phyloP scores from a whole-genome alignment of 2,797 vertebrate genomes.

The Scolopax bukidnonensis region DNA sequence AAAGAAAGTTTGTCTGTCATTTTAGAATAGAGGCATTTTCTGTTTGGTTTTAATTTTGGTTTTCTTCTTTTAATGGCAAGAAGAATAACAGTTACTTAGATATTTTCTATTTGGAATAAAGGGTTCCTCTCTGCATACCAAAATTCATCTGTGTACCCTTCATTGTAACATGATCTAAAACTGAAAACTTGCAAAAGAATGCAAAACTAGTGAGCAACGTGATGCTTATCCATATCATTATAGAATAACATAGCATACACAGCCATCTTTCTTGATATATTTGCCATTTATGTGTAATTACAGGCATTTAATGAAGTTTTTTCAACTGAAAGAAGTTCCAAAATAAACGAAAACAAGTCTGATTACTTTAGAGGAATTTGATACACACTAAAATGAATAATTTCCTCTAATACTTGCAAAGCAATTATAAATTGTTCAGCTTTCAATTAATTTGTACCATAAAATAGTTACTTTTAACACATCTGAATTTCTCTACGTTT shows the following conservation, averaged over 20 bases:
- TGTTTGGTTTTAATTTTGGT: background rate
- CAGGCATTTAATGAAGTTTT: background rate
- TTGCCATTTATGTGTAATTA: background rate
- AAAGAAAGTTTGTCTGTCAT: slow-evolving; percentile 12
- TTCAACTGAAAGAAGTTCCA: background rate
- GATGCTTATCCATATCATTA: background rate
- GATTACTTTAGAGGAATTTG: background rate
- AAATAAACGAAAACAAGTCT: background rate
- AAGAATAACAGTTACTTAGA: background rate
- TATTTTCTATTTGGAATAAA: background rate
- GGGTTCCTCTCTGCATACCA: background rate
- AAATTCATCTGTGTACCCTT: background rate
- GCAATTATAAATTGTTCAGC: background rate
- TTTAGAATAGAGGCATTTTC: background rate
- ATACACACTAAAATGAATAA: background rate
- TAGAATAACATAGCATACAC: background rate
- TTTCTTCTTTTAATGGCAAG: background rate
- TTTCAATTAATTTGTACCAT: background rate
- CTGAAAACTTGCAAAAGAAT: background rate
- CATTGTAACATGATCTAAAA: background rate
- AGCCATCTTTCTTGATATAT: background rate
- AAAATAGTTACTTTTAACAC: background rate
- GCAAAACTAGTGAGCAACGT: background rate
- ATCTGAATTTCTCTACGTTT: background rate
- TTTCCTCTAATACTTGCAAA: background rate